Evolutionary conservation across 1,140 invertebrate genomes (phyloP).

Genomic region (Sycobia sp.): DNA sequence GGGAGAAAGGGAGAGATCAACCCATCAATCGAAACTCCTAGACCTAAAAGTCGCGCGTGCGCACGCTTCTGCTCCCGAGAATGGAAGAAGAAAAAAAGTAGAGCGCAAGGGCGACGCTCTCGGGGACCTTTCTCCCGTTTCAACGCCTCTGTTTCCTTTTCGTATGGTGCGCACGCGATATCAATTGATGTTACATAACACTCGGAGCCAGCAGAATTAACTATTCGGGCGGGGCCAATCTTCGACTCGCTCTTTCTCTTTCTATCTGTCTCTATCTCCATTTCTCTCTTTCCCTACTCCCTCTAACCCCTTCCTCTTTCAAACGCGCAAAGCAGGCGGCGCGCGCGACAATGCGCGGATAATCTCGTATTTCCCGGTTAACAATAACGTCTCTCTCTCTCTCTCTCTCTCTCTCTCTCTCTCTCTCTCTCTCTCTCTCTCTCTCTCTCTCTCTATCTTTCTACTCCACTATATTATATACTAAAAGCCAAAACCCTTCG

Average conservation of each 20-base stretch:
- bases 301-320: slow-evolving; percentile 1
- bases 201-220: slow-evolving; percentile 32
- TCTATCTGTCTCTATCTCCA: neutral
- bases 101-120: too few species aligned
- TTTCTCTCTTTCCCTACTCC: neutral
- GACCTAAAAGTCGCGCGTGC: too few species aligned
- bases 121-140: slow-evolving; percentile 18
- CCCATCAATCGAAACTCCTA: too few species aligned
- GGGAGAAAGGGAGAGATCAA: too few species aligned
- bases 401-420: too few species aligned
- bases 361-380: slow-evolving; percentile 42
- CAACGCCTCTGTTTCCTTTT: slow-evolving; percentile 16
- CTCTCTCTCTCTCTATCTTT: too few species aligned
- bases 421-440: too few species aligned
- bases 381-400: slow-evolving; percentile 24
- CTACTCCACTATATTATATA: too few species aligned
- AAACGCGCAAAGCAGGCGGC: slow-evolving; percentile 20
- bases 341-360: slow-evolving; percentile 45
- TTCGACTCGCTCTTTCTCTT: neutral
- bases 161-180: slow-evolving; percentile 29
- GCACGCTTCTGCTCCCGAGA: too few species aligned
- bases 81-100: too few species aligned
- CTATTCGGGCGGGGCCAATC: slow-evolving; percentile 38
- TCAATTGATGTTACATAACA: slow-evolving; percentile 39
- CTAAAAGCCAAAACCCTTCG: neutral